Conservation (phyloP, 1,140 invertebrate genomes). For the Colletes latitarsis region DNA sequence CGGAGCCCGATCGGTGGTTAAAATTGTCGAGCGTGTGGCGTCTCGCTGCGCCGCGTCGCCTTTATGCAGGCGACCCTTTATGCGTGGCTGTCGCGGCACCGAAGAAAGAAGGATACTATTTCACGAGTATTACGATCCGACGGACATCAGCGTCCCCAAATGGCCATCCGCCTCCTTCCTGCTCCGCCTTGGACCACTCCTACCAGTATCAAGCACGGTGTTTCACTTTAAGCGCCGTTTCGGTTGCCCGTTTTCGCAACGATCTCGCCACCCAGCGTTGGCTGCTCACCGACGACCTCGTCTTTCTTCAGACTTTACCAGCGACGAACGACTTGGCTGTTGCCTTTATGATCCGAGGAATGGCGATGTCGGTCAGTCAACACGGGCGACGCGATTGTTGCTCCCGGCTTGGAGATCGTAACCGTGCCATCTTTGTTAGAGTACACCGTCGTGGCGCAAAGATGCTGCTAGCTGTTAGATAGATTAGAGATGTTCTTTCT, state of each 20-base stretch:
- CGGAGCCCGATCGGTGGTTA: conserved; percentile 26
- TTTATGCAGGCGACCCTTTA: conserved; percentile 55
- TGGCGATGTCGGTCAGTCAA: not conserved
- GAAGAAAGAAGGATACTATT: conserved; percentile 59
- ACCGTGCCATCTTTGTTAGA: not conserved
- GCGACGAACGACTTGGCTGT: not conserved
- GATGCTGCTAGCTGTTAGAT: too few relatives aligned
- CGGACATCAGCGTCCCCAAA: conserved; percentile 56
- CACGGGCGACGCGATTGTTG: not conserved
- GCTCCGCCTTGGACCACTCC: not conserved
- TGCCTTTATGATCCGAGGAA: not conserved
- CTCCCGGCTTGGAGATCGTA: not conserved
- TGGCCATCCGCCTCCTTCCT: conserved; percentile 33
- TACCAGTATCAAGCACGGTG: conserved; percentile 13
- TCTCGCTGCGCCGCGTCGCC: conserved; percentile 54
- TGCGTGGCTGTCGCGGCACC: conserved; percentile 33
- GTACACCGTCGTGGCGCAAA: not conserved
- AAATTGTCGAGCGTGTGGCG: conserved; percentile 61
- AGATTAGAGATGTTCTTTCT: too few relatives aligned
- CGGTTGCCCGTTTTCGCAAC: conserved; percentile 2
- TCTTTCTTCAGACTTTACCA: not conserved
- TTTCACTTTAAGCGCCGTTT: conserved; percentile 27
- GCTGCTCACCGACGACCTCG: not conserved
- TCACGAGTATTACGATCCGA: conserved; percentile 59
- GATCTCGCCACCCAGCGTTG: not conserved